These are phyloP conservation scores for Andrena trimmerana DNA, from an alignment of 2,888 invertebrate species.

Conservation along the genomic window DNA sequence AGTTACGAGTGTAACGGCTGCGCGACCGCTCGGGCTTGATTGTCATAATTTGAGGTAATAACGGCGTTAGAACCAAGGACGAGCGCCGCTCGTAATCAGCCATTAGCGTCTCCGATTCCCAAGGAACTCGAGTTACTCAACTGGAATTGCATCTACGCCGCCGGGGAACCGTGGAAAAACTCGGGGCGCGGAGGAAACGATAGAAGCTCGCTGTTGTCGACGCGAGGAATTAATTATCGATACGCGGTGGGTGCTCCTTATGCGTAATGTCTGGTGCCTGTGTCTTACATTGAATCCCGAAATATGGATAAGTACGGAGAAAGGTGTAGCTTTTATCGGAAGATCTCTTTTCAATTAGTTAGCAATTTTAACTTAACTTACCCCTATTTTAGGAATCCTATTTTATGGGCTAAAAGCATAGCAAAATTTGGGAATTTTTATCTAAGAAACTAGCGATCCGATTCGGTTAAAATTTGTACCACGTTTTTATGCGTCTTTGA, in stretches of 20 bases:
- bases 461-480: too few relatives aligned
- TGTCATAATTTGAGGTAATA: slow-evolving; percentile 42
- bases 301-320: slow-evolving; percentile 3
- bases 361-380: too few relatives aligned
- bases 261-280: slow-evolving; percentile 37
- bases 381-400: too few relatives aligned
- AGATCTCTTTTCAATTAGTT: too few relatives aligned
- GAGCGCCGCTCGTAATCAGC: slow-evolving; percentile 31
- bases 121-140: slow-evolving; percentile 39
- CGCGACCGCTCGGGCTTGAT: slow-evolving; percentile 5
- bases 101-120: slow-evolving; percentile 43
- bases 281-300: slow-evolving; percentile 7
- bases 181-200: not conserved
- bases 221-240: not conserved
- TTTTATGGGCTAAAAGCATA: too few relatives aligned
- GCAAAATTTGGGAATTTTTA: too few relatives aligned
- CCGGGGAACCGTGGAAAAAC: not conserved
- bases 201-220: not conserved
- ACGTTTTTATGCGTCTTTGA: too few relatives aligned
- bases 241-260: slow-evolving; percentile 9
- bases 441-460: too few relatives aligned
- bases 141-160: slow-evolving; percentile 29
- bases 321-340: not conserved
- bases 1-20: not conserved
- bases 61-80: slow-evolving; percentile 42